phyloP scores from a whole-genome alignment of 1,140 invertebrate species.

The Magallana ariakensis region DNA sequence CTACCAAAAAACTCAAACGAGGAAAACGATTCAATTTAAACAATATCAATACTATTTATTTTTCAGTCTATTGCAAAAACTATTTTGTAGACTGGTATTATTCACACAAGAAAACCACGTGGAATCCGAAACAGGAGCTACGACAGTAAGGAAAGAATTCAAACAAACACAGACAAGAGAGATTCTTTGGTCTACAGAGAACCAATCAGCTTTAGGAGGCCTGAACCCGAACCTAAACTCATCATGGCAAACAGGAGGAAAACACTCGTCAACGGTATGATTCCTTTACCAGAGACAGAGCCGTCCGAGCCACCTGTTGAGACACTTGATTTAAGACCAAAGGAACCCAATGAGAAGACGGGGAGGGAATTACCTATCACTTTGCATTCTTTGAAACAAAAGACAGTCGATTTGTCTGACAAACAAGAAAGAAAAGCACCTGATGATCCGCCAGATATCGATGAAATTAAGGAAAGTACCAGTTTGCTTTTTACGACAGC shows the following conservation, averaged over 20 bases:
- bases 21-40: no score
- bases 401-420: background rate
- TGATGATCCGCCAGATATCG: background rate
- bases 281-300: background rate
- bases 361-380: background rate
- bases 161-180: slow-evolving; percentile 10
- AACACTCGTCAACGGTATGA: background rate
- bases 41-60: no score
- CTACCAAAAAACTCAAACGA: no score
- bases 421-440: background rate
- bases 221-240: background rate
- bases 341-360: slow-evolving; percentile 9
- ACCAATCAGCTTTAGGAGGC: slow-evolving; percentile 38
- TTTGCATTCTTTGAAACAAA: background rate
- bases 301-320: background rate
- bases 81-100: background rate
- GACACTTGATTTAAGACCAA: background rate
- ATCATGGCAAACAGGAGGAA: slow-evolving; percentile 1
- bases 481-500: no score
- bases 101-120: slow-evolving; percentile 17
- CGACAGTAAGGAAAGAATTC: background rate
- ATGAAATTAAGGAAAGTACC: background rate
- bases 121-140: background rate
- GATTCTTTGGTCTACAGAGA: slow-evolving; percentile 41
- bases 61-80: no score